A percentile compares a stretch with the other conserved stretches of the same genome.
These are phyloP conservation scores for Acromyrmex echinatior DNA, from an alignment of 1,140 invertebrate species.

Conservation along the genomic window DNA sequence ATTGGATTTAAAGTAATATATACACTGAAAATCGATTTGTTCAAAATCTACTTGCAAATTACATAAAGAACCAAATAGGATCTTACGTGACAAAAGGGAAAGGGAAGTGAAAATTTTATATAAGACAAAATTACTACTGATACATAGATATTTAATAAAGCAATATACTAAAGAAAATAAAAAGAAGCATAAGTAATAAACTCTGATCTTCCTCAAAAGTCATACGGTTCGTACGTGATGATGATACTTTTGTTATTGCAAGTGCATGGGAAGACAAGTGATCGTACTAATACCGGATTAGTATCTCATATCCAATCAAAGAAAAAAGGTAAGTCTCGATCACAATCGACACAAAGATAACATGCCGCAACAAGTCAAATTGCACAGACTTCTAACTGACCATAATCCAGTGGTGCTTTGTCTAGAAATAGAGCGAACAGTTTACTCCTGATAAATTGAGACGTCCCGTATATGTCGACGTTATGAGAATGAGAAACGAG, in stretches of 20 bases:
- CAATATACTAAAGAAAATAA: slow-evolving; percentile 23
- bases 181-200: slow-evolving; percentile 28
- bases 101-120: background rate
- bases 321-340: slow-evolving; percentile 66
- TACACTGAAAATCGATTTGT: slow-evolving; percentile 22
- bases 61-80: slow-evolving; percentile 19
- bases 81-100: slow-evolving; percentile 44
- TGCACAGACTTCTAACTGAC: slow-evolving; percentile 83
- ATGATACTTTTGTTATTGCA: slow-evolving; percentile 23
- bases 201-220: slow-evolving; percentile 33
- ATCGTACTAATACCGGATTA: slow-evolving; percentile 62
- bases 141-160: slow-evolving; percentile 30
- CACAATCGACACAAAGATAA: slow-evolving; percentile 76
- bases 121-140: slow-evolving; percentile 4
- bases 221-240: slow-evolving; percentile 20
- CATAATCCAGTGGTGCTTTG: slow-evolving; percentile 84
- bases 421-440: slow-evolving; percentile 83
- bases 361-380: slow-evolving; percentile 82
- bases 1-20: slow-evolving; percentile 24
- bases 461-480: slow-evolving; percentile 44
- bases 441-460: slow-evolving; percentile 77
- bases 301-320: slow-evolving; percentile 65
- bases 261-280: slow-evolving; percentile 49
- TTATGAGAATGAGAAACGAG: slow-evolving; percentile 46
- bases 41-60: slow-evolving; percentile 45